Evolutionary conservation across 2,797 vertebrate genomes (phyloP), one percentile per base, ranked within the genome.

Genomic region (Macroramphosus scolopax): DNA sequence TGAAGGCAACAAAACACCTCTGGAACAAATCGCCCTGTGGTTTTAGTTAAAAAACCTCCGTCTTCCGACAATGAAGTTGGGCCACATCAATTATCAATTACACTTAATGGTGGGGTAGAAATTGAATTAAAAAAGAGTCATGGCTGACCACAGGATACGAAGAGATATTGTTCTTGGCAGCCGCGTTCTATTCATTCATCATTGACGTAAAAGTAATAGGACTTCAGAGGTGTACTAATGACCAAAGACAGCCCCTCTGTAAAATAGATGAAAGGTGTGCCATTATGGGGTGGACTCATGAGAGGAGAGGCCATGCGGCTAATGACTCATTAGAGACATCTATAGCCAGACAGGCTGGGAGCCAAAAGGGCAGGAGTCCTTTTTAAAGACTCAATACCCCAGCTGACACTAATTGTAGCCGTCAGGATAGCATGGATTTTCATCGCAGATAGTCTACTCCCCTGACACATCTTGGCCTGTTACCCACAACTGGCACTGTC

Each of bases 201-300:
- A 89, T 80, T 81, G 80, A 86, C 81, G 69, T 85, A 86, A 90
- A 89, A 81, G 86, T 89, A 90, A 90, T 88, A 86, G 85, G 85
- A 88, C 89, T 89, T 89, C 85, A 88, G 87, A 88, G 87, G 77
- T 71, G 72, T 72, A 71, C 86, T 90, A 91, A 91, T 89, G 87
- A 87, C 84, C 84, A 80, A 84, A 48, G 89, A 89, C 87, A 87
- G 84, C 81, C 81, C 84, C 79, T 87, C 84, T 89, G 88, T 89
- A 86, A 88, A 89, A 89, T 88, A 89, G 88, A 91, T 89, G 87
- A 91, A 91, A 90, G 88, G 88, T 91, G 88, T 89, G 86, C 88
- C 84, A 86, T 90, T 89, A 89, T 80, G 79, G 81, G 81, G 63
- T 82, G 70, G 81, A 79, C 81, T 85, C 75, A 78, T 75, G 86